Evolutionary conservation across 2,797 vertebrate species (phyloP).

Genomic region (Oreochromis grahami): DNA sequence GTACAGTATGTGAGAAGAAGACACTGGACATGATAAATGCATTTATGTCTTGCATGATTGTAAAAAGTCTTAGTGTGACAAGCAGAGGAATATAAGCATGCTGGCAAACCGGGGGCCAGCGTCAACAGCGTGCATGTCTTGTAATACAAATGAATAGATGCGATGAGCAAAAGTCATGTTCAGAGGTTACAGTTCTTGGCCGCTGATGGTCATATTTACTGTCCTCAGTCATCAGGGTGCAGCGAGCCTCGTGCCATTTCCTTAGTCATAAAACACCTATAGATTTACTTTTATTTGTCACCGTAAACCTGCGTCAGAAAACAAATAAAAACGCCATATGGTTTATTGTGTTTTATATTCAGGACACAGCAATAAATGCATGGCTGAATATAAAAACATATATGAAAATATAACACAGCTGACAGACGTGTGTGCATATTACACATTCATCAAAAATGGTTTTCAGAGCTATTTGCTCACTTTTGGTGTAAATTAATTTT

Average conservation of each 20-base stretch:
- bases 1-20: not conserved
- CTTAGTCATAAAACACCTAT: constrained; percentile 73
- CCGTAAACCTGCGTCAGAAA: constrained; percentile 68
- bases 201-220: constrained; percentile 74
- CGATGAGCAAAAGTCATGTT: not conserved
- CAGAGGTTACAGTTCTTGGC: constrained; percentile 12
- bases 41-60: constrained; percentile 1
- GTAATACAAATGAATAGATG: not conserved
- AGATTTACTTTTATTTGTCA: constrained; percentile 73
- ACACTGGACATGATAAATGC: not conserved
- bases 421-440: not conserved
- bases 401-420: constrained; percentile 32
- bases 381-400: constrained; percentile 58
- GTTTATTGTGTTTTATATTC: constrained; percentile 65
- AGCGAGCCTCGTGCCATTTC: constrained; percentile 70
- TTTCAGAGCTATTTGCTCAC: not conserved
- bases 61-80: not conserved
- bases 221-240: constrained; percentile 61
- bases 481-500: constrained; percentile 10
- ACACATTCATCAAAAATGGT: constrained; percentile 17
- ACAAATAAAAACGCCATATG: constrained; percentile 78
- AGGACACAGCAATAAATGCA: constrained; percentile 57
- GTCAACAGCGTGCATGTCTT: not conserved
- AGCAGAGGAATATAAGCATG: not conserved
- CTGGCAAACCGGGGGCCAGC: not conserved